These are phyloP conservation scores for Caenorhabditis brenneri DNA, from an alignment of 1,140 invertebrate genomes.

Conservation along the genomic window DNA sequence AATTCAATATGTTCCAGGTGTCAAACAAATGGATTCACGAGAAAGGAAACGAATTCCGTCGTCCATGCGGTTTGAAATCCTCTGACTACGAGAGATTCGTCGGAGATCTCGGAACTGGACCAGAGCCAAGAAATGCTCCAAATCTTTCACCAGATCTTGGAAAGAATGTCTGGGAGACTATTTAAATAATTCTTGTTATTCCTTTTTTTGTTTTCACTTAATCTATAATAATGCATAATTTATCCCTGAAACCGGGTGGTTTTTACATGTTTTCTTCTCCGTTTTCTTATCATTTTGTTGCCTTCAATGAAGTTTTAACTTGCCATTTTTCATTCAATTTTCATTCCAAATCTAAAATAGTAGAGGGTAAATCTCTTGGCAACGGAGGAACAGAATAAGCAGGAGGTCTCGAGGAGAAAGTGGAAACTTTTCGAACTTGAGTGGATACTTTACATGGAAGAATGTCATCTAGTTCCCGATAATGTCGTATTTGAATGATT, in stretches of 20 bases:
- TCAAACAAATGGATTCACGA: conserved; percentile 96
- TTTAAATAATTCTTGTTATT: background rate
- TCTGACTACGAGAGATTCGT: conserved; percentile 64
- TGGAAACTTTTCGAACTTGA: conserved; percentile 13
- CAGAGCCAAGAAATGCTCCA: conserved; percentile 42
- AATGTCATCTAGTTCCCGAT: background rate
- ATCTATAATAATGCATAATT: conserved; percentile 5
- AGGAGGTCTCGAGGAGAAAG: background rate
- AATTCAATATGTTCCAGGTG: background rate
- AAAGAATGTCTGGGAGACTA: conserved; percentile 45
- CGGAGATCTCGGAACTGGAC: conserved; percentile 42
- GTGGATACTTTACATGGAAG: conserved; percentile 24
- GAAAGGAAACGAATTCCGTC: conserved; percentile 84
- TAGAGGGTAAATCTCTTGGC: background rate
- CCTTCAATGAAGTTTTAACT: background rate
- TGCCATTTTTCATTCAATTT: background rate
- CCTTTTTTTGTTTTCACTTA: background rate
- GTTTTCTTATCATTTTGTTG: background rate
- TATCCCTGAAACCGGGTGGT: background rate
- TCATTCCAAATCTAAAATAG: conserved; percentile 27
- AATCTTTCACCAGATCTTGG: conserved; percentile 41
- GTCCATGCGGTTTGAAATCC: conserved; percentile 77
- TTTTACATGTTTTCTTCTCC: conserved; percentile 29
- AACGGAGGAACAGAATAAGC: background rate
- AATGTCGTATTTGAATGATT: conserved; percentile 38